phyloP scores from a whole-genome alignment of 2,797 vertebrate genomes.

The Scyliorhinus canicula region DNA sequence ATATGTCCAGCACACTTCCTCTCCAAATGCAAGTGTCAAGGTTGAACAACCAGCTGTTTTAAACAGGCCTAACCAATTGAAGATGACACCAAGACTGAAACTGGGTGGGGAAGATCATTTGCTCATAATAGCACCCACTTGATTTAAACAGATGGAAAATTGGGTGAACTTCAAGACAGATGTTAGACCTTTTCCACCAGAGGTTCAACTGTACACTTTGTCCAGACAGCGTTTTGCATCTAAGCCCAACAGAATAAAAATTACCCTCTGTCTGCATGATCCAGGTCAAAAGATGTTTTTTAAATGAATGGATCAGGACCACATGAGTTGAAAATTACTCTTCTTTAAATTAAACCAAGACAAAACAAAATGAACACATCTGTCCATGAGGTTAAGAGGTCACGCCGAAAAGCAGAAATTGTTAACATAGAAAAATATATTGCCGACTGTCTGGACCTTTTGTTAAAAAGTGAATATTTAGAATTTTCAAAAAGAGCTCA shows the following conservation, averaged over 20 bases:
- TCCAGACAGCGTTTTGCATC: not conserved
- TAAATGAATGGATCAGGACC: not conserved
- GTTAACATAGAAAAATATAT: not conserved
- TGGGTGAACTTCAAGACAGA: not conserved
- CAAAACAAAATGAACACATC: not conserved
- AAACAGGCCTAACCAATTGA: not conserved
- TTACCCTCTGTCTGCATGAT: not conserved
- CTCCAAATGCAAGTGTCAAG: not conserved
- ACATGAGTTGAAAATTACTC: not conserved
- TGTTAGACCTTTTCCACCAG: not conserved
- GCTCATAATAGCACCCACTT: not conserved
- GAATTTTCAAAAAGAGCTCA: not conserved
- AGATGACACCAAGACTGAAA: not conserved
- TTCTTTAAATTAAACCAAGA: not conserved
- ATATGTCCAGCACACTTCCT: not conserved
- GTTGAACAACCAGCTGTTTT: not conserved
- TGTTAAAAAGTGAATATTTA: not conserved
- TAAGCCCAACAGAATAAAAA: not conserved
- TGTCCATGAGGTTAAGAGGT: not conserved
- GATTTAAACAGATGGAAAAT: not conserved
- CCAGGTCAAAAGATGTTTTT: not conserved
- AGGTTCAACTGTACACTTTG: not conserved
- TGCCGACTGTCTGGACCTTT: not conserved
- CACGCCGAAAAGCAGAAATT: not conserved
- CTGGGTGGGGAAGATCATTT: not conserved